Percentiles rank a stretch among this genome's conserved stretches.
Conservation (phyloP, 2,888 invertebrate genomes). For the Nudaria mundana region DNA sequence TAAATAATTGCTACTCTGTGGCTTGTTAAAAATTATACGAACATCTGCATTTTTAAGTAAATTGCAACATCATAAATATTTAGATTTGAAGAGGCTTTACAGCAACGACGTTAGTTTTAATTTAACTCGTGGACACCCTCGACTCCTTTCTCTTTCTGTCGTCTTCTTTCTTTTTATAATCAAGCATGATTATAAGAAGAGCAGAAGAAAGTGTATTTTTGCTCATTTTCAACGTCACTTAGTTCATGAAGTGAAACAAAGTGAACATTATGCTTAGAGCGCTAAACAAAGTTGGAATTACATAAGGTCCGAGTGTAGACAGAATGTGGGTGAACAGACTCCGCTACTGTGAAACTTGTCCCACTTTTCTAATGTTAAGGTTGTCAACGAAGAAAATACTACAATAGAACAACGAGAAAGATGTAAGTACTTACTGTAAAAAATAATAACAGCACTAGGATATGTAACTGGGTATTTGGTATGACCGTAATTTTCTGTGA, state of each 20-base stretch:
- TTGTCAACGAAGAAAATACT: constrained; percentile 1
- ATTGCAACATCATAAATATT: background rate
- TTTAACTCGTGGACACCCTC: no score
- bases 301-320: constrained; percentile 17
- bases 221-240: constrained; percentile 14
- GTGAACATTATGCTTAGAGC: no score
- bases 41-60: constrained; percentile 1
- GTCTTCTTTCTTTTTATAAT: no score
- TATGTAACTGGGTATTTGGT: no score
- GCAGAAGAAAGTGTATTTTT: no score
- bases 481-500: no score
- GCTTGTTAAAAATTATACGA: background rate
- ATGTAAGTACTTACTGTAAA: no score
- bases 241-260: no score
- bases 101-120: background rate
- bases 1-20: constrained; percentile 20
- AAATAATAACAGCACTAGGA: no score
- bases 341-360: constrained; percentile 21
- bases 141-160: no score
- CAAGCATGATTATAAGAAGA: no score
- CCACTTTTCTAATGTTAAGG: constrained; percentile 17
- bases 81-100: background rate
- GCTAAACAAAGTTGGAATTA: constrained; percentile 24
- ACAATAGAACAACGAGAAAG: no score
- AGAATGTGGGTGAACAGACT: constrained; percentile 24